Evolutionary conservation across 1,140 invertebrate genomes (phyloP), one percentile per base, ranked within the genome.

Genomic region (Drosophila micromelanica): DNA sequence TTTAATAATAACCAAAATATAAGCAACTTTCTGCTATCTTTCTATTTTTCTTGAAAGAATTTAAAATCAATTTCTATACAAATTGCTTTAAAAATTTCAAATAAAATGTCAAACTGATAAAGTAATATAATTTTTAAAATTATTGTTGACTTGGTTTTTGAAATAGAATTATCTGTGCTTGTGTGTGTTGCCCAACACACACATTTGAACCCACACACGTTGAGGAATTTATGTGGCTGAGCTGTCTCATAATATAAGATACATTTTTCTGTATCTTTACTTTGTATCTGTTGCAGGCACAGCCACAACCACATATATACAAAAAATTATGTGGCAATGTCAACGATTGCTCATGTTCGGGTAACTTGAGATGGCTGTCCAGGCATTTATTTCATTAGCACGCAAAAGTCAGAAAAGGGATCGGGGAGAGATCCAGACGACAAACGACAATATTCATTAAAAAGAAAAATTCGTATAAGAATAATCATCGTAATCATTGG

Each of bases 321-420:
- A 13, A 15, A 15, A n/a, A 17, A 7, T 15, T 43, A 43, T 63
- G 62, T 64, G 80, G 81, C 76, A 73, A 77, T 87, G 81, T 81
- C 81, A 78, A 82, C 74, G 61, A 78, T 73, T 86, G 81, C 70
- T 80, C 73, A 86, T 86, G 81, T 78, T 82, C 52, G 62, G 69
- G 82, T 87, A 87, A 87, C 82, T 87, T 87, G 82, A 87, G 82
- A 82, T 55, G 63, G 62, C 56, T 76, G 79, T 76, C 82, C 84
- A 86, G 82, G 84, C 82, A 86, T 86, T 86, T 86, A 87, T 86
- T 86, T 86, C 82, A 86, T 86, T 86, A 87, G 72, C 82, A 87
- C 78, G 68, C 84, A 64, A 85, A 82, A 71, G 38, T 51, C 55
- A 70, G 52, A 55, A 65, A 76, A 55, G 80, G 75, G 78, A 46